These are phyloP conservation scores for Ancistrus triradiatus DNA, from an alignment of 2,113 vertebrate species.

Conservation along the genomic window DNA sequence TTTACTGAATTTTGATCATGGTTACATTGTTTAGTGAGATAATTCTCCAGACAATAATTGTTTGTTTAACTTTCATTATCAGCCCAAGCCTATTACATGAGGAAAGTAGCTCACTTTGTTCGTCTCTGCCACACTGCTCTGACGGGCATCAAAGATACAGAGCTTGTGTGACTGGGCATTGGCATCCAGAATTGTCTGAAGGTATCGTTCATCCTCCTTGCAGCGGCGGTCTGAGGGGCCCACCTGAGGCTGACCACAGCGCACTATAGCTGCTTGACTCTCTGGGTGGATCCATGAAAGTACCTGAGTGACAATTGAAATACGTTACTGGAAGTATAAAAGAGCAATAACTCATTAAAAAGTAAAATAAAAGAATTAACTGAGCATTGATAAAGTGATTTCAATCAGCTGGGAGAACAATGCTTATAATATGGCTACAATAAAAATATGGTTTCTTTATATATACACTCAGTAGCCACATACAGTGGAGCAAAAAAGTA, in stretches of 20 bases:
- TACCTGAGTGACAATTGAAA: constrained; percentile 65
- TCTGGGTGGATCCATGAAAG: constrained; percentile 97
- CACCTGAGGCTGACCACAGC: constrained; percentile 88
- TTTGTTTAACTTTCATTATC: too few relatives aligned
- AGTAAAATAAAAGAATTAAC: too few relatives aligned
- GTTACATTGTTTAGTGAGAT: too few relatives aligned
- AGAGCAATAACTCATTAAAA: background rate
- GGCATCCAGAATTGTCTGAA: constrained; percentile 93
- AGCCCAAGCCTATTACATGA: too few relatives aligned
- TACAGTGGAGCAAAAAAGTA: too few relatives aligned
- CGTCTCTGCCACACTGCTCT: constrained; percentile 83
- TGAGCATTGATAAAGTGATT: too few relatives aligned
- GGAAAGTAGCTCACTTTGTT: constrained; percentile 82
- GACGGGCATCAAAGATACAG: constrained; percentile 89
- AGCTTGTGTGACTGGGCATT: constrained; percentile 97
- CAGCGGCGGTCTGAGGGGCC: constrained; percentile 88
- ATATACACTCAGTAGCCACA: too few relatives aligned
- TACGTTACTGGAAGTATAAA: background rate
- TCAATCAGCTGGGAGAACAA: too few relatives aligned
- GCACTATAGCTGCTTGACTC: constrained; percentile 87
- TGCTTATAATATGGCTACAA: too few relatives aligned
- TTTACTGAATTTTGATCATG: too few relatives aligned
- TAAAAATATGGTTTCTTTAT: too few relatives aligned
- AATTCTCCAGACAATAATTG: too few relatives aligned
- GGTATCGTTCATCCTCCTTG: constrained; percentile 91